phyloP scores from a whole-genome alignment of 2,113 vertebrate species.

The Turdus rufiventris region DNA sequence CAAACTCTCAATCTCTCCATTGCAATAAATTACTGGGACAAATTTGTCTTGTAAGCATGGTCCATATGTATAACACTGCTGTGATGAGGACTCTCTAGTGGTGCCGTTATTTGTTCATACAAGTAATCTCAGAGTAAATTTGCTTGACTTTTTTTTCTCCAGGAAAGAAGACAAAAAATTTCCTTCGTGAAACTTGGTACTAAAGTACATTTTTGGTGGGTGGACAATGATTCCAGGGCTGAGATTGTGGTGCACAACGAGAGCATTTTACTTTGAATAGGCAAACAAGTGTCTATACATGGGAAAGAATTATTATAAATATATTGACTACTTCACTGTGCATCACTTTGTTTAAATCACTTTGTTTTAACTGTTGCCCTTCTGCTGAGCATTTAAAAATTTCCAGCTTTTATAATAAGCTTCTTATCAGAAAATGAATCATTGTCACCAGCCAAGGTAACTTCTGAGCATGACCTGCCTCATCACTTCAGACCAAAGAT shows the following conservation, averaged over 20 bases:
- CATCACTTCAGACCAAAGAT: not conserved
- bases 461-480: not conserved
- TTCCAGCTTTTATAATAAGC: not conserved
- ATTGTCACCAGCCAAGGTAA: not conserved
- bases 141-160: not conserved
- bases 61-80: not conserved
- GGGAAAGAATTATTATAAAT: not conserved
- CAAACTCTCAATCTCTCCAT: not conserved
- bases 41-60: not conserved
- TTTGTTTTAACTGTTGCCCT: not conserved
- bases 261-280: not conserved
- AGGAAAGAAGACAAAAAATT: not conserved
- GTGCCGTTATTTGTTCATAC: not conserved
- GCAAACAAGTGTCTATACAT: not conserved
- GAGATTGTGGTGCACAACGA: not conserved
- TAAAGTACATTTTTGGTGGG: not conserved
- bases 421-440: conserved; percentile 12
- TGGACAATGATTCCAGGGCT: not conserved
- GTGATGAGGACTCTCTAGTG: not conserved
- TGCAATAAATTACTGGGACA: not conserved
- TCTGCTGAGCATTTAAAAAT: not conserved
- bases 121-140: not conserved
- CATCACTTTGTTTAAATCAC: not conserved
- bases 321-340: not conserved
- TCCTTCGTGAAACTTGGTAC: not conserved